Evolutionary conservation across 2,113 vertebrate genomes (phyloP), one percentile per base, ranked within the genome.

Genomic region (Spea bombifrons): DNA sequence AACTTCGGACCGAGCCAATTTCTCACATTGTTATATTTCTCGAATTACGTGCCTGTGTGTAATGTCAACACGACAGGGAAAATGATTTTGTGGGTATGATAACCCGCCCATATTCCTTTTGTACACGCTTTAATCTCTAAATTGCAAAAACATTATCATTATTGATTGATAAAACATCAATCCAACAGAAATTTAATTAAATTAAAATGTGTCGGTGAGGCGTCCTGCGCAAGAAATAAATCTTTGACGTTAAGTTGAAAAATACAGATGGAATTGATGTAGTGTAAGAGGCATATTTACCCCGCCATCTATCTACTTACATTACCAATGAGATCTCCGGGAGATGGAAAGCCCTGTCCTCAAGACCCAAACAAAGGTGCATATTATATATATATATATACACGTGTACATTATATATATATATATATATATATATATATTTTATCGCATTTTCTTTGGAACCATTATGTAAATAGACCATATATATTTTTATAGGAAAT

Each of bases 141-240:
- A 93, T 91, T 93, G 92, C 92, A 89, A 92, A 93, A 93, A 91
- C 91, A 93, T 93, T 93, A 93, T 90, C 88, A 89, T 92, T 93
- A 93, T 92, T 92, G 92, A 93, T 92, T 92, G 90, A 93, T 91
- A 91, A 89, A 87, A 91, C 92, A 93, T 92, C 91, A 91, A 90
- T 92, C 90, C 89, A 87, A 90, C 85, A 90, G 88, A 93, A 92
- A 93, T 92, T 91, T 92, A 93, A 93, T 93, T 93, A 92, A 92
- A 93, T 91, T 92, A 93, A 92, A 92, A 92, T 90, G 90, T 93
- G 91, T 91, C 90, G 87, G 88, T 46, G 76, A 92, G 87, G 87
- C 88, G 87, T 87, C 86, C 85, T 88, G 86, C 82, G 0, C 86
- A 85, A 84, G 0, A 1, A 89, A 93, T 93, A 92, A 93, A 92